A percentile compares a stretch with the other conserved stretches of the same genome.
Conservation (phyloP, 2,797 vertebrate species). For the Spinus olivaceus region DNA sequence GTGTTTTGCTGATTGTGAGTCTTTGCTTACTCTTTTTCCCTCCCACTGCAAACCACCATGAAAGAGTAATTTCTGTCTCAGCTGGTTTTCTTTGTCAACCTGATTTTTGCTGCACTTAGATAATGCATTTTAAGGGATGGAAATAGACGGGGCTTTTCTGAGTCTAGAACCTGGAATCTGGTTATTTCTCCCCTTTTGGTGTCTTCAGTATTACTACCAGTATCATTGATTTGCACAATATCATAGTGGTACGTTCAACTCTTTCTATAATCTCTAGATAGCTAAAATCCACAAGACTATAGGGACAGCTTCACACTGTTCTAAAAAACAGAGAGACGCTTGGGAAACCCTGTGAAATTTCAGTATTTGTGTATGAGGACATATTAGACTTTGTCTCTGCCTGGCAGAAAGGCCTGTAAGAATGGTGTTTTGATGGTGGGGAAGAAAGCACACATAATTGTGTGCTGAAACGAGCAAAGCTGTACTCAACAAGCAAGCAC, state of each 20-base stretch:
- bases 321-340: background rate
- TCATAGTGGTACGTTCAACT: background rate
- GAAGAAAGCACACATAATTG: background rate
- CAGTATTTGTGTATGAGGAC: background rate
- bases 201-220: background rate
- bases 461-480: background rate
- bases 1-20: background rate
- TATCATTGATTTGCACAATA: background rate
- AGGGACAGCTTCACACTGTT: background rate
- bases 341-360: background rate
- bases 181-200: background rate
- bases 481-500: background rate
- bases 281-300: background rate
- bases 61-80: background rate
- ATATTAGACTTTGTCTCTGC: background rate
- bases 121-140: background rate
- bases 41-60: background rate
- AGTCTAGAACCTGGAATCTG: background rate
- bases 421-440: fast-evolving
- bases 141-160: background rate
- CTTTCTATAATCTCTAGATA: background rate
- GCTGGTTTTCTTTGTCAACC: background rate
- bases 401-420: background rate
- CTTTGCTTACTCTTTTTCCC: background rate
- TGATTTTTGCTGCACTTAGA: background rate